Evolutionary conservation across 2,797 vertebrate species (phyloP).

Genomic region (Petrocephalus schoutedeni): DNA sequence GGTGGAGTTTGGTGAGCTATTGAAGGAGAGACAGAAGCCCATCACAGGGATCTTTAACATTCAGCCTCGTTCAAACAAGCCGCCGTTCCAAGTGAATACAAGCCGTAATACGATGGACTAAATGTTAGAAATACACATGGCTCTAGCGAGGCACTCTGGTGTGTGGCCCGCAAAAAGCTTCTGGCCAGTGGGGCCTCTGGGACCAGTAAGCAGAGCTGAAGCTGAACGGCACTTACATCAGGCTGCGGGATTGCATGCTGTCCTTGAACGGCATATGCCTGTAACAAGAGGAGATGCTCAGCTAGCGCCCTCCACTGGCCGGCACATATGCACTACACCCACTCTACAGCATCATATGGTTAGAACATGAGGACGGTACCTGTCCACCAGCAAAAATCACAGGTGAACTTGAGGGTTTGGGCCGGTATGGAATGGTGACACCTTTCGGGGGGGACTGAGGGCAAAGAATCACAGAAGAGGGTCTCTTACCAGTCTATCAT

Average conservation of each 20-base stretch:
- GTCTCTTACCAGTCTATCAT: neutral
- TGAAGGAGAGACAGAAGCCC: neutral
- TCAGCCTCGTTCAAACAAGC: neutral
- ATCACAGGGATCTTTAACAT: neutral
- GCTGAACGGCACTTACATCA: constrained; percentile 80
- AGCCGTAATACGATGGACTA: neutral
- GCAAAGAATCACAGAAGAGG: neutral
- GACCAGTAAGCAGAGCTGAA: constrained; percentile 34
- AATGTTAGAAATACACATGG: neutral
- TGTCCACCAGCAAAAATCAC: constrained; percentile 96
- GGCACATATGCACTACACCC: neutral
- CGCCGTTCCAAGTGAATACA: neutral
- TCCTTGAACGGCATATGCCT: constrained; percentile 95
- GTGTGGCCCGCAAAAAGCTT: neutral
- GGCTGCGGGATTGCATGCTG: constrained; percentile 98
- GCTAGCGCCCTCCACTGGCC: constrained; percentile 27
- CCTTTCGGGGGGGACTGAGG: constrained; percentile 87
- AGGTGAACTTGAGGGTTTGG: constrained; percentile 91
- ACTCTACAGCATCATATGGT: neutral
- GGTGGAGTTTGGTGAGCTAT: constrained; percentile 93
- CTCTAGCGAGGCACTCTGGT: neutral
- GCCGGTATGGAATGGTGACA: constrained; percentile 91
- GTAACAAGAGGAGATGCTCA: constrained; percentile 57
- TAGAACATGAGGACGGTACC: constrained; percentile 62
- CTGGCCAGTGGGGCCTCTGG: neutral